Conservation (phyloP, 2,113 vertebrate genomes). For the Syrmaticus mikado region DNA sequence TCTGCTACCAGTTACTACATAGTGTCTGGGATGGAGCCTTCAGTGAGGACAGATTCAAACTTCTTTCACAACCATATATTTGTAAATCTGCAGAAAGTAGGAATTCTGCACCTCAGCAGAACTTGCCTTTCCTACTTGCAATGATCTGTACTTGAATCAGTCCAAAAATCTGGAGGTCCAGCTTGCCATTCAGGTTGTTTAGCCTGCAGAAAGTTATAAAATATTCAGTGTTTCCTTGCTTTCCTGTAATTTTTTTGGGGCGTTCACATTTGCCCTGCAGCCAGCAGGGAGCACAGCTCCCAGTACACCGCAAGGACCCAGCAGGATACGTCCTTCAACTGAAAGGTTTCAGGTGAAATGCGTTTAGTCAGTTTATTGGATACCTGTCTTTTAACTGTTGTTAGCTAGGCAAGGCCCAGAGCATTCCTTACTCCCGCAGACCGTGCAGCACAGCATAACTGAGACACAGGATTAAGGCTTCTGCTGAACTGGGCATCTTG, state of each 20-base stretch:
- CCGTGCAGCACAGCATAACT: background rate
- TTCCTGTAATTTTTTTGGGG: background rate
- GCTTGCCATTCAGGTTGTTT: background rate
- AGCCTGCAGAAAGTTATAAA: background rate
- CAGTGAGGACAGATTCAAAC: background rate
- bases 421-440: background rate
- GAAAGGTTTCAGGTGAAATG: background rate
- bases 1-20: accelerated
- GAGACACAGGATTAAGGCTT: background rate
- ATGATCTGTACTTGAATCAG: background rate
- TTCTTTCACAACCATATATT: background rate
- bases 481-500: background rate
- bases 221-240: background rate
- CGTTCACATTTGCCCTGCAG: background rate
- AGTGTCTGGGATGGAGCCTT: background rate
- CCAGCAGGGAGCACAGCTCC: background rate
- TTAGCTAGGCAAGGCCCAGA: background rate
- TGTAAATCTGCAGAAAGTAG: background rate
- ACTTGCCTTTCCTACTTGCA: background rate
- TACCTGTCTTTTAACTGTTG: background rate
- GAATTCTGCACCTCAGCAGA: background rate
- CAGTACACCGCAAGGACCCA: background rate
- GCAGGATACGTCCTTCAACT: background rate
- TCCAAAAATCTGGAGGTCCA: background rate
- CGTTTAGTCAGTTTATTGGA: background rate